Percentiles rank a stretch among this genome's conserved stretches.
Evolutionary conservation across 2,113 vertebrate genomes (phyloP).

Genomic region (Sprattus sprattus): DNA sequence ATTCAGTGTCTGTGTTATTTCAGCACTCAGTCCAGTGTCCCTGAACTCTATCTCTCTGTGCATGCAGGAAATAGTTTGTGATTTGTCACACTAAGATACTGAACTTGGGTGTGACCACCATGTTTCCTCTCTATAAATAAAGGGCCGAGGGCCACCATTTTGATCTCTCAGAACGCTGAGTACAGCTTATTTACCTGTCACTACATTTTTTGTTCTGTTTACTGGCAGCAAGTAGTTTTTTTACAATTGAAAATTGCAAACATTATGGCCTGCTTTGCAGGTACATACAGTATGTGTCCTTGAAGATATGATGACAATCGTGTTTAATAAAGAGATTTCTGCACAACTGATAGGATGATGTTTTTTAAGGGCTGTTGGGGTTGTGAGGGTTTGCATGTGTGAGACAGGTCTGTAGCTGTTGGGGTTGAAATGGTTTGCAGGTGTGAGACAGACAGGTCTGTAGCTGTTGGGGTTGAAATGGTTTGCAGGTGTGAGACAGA

Average conservation of each 20-base stretch:
- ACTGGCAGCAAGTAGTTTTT: not conserved
- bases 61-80: not conserved
- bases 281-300: too few species aligned
- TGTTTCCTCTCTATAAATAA: not conserved
- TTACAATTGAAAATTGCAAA: too few species aligned
- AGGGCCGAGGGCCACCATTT: not conserved
- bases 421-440: too few species aligned
- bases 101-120: not conserved
- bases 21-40: not conserved
- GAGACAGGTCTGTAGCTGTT: too few species aligned
- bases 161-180: not conserved
- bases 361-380: too few species aligned
- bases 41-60: not conserved
- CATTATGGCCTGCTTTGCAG: too few species aligned
- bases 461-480: too few species aligned
- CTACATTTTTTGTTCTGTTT: not conserved
- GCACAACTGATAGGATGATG: too few species aligned
- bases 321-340: too few species aligned
- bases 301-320: too few species aligned
- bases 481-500: not conserved
- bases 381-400: too few species aligned
- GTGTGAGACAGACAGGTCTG: too few species aligned
- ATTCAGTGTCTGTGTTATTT: not conserved
- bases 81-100: not conserved
- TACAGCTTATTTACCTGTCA: not conserved